phyloP scores from a whole-genome alignment of 2,888 invertebrate genomes.

The Esperia sulphurella region DNA sequence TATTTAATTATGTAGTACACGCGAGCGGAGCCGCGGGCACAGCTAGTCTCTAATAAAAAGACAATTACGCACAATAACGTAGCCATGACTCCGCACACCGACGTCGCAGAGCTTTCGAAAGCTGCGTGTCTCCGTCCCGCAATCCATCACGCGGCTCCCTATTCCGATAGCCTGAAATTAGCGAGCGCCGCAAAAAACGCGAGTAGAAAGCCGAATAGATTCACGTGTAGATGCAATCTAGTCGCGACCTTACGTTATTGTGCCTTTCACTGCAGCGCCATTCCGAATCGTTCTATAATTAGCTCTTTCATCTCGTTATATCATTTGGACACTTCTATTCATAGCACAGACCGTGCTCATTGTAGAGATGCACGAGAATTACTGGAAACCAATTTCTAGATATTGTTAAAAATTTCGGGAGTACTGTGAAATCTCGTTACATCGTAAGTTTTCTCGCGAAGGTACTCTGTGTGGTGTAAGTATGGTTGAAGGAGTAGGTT shows the following conservation, averaged over 20 bases:
- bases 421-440: too few species aligned
- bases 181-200: constrained; percentile 17
- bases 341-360: background rate
- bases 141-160: constrained; percentile 3
- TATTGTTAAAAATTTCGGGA: too few species aligned
- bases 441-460: too few species aligned
- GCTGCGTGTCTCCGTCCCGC: too few species aligned
- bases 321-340: background rate
- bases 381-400: too few species aligned
- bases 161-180: constrained; percentile 11
- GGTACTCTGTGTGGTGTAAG: too few species aligned
- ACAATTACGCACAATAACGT: too few species aligned
- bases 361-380: too few species aligned
- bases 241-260: background rate
- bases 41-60: too few species aligned
- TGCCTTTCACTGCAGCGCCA: background rate
- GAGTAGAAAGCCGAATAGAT: constrained; percentile 40
- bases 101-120: background rate
- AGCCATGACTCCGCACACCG: background rate
- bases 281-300: background rate
- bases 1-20: too few species aligned
- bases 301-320: background rate
- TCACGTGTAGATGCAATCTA: constrained; percentile 27
- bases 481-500: too few species aligned
- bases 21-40: too few species aligned